These are phyloP conservation scores for Toxonevra muliebris DNA, from an alignment of 2,888 invertebrate genomes.

Conservation along the genomic window DNA sequence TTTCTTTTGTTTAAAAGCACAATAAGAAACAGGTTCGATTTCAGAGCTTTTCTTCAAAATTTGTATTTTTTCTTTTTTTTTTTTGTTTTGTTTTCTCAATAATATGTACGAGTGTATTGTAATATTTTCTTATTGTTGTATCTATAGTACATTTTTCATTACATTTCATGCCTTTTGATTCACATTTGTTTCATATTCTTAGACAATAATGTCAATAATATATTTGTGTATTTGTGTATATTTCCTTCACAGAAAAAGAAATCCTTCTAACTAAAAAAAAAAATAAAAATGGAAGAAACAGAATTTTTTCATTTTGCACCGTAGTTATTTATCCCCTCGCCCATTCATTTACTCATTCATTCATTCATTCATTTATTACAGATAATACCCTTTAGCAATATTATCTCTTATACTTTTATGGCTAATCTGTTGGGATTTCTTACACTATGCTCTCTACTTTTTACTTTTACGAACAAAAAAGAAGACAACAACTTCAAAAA, in stretches of 20 bases:
- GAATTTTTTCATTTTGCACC: slow-evolving; percentile 9
- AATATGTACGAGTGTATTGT: too few relatives aligned
- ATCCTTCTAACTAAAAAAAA: background rate
- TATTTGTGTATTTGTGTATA: too few relatives aligned
- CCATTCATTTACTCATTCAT: too few relatives aligned
- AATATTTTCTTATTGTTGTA: too few relatives aligned
- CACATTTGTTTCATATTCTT: background rate
- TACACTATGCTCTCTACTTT: slow-evolving; percentile 26
- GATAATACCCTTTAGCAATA: slow-evolving; percentile 17
- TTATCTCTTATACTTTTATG: slow-evolving; percentile 24
- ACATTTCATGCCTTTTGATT: too few relatives aligned
- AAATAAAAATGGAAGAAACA: slow-evolving; percentile 19
- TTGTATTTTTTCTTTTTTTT: too few relatives aligned
- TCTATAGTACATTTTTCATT: too few relatives aligned
- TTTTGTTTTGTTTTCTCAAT: too few relatives aligned
- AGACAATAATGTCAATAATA: background rate
- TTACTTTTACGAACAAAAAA: background rate
- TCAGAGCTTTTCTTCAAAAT: too few relatives aligned
- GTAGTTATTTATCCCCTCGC: background rate
- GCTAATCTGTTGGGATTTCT: slow-evolving; percentile 48
- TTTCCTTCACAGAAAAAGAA: too few relatives aligned
- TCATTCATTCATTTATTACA: background rate
- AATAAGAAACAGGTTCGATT: too few relatives aligned
- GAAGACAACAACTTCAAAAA: background rate
- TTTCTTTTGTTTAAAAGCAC: too few relatives aligned